phyloP scores from a whole-genome alignment of 2,888 invertebrate genomes.

The Hylaea fasciaria region DNA sequence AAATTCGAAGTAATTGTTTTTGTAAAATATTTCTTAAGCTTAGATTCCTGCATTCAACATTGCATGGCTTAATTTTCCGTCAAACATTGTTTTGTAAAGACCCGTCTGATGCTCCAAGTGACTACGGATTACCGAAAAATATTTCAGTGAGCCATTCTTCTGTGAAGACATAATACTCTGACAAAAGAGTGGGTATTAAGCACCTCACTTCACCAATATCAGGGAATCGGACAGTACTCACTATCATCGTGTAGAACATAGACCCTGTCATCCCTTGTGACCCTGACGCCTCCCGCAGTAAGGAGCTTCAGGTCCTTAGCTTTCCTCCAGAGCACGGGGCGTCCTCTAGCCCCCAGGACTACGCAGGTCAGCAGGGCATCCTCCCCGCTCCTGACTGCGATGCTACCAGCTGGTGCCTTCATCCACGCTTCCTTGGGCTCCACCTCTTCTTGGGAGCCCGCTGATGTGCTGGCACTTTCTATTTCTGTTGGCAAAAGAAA shows the following conservation, averaged over 20 bases:
- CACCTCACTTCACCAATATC: no score
- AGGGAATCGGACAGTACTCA: no score
- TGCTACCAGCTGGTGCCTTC: constrained; percentile 70
- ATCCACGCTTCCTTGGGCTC: constrained; percentile 72
- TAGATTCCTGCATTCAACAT: not conserved
- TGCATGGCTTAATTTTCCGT: not conserved
- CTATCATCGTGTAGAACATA: constrained; percentile 91
- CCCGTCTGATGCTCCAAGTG: no score
- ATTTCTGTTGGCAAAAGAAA: constrained; percentile 55
- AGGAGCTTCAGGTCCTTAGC: constrained; percentile 88
- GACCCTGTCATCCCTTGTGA: constrained; percentile 90
- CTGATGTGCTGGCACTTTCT: constrained; percentile 62
- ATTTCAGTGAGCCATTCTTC: no score
- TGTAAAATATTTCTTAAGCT: not conserved
- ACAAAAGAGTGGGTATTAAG: no score
- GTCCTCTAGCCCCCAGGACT: constrained; percentile 88
- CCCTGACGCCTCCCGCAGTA: constrained; percentile 90
- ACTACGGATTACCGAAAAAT: no score
- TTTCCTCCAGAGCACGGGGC: constrained; percentile 91
- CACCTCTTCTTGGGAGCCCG: constrained; percentile 67
- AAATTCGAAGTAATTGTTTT: not conserved
- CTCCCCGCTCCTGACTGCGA: constrained; percentile 85
- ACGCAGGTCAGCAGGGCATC: constrained; percentile 93
- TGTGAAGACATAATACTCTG: no score
- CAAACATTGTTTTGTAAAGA: not conserved